These are phyloP conservation scores for Phoxinus phoxinus DNA, from an alignment of 2,113 vertebrate genomes.

Conservation along the genomic window DNA sequence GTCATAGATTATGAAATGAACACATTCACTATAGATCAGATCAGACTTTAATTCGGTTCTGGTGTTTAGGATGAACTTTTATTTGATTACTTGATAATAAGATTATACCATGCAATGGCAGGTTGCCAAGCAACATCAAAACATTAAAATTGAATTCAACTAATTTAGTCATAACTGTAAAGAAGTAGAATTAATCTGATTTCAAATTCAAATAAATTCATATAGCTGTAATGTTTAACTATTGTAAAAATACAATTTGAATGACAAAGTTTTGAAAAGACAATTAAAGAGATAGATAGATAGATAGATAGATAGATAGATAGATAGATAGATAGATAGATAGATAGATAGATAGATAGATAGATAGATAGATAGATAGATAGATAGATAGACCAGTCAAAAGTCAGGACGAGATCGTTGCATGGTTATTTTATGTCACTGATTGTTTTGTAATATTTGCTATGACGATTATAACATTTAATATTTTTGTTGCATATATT, in stretches of 20 bases:
- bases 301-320: neutral
- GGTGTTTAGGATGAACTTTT: slow-evolving; percentile 6
- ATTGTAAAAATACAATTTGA: neutral
- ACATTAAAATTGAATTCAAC: neutral
- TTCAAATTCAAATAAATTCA: neutral
- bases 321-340: neutral
- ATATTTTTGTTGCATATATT: neutral
- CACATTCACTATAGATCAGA: neutral
- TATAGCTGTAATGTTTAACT: neutral
- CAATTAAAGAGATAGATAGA: neutral
- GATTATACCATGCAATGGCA: neutral
- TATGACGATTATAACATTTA: neutral
- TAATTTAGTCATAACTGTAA: neutral
- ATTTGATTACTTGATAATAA: neutral
- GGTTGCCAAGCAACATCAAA: neutral
- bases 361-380: too few species aligned
- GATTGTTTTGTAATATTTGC: neutral
- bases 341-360: neutral
- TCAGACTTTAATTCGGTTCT: neutral
- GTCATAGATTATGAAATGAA: neutral
- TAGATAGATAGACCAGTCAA: too few species aligned
- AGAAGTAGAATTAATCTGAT: neutral
- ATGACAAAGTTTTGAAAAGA: neutral
- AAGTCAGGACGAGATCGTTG: too few species aligned
- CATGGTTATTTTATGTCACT: too few species aligned